phyloP scores from a whole-genome alignment of 2,888 invertebrate species.

The Phyllotreta striolata region DNA sequence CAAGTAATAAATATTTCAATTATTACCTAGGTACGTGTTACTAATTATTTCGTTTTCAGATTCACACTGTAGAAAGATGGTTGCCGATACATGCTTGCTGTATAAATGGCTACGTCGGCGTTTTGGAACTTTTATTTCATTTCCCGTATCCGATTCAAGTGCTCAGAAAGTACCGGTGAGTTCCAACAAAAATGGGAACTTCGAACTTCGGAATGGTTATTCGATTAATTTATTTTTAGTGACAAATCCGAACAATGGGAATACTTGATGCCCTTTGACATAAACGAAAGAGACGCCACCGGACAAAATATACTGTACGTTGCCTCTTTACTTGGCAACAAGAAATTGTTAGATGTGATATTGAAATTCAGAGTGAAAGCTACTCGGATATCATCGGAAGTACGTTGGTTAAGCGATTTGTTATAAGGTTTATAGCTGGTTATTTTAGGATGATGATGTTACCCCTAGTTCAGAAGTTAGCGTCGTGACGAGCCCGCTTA shows the following conservation, averaged over 20 bases:
- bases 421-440: too few species aligned
- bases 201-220: background rate
- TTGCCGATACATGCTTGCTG: conserved; percentile 92
- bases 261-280: conserved; percentile 89
- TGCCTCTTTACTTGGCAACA: conserved; percentile 84
- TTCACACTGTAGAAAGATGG: conserved; percentile 91
- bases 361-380: conserved; percentile 76
- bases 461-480: conserved; percentile 54
- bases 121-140: conserved; percentile 81
- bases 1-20: conserved; percentile 62
- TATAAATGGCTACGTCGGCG: conserved; percentile 82
- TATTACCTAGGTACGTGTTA: background rate
- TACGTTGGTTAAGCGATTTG: conserved; percentile 38
- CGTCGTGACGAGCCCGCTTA: conserved; percentile 65
- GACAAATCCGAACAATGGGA: conserved; percentile 80
- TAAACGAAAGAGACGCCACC: conserved; percentile 89
- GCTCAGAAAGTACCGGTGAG: conserved; percentile 67
- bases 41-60: conserved; percentile 61
- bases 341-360: conserved; percentile 78
- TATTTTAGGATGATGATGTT: conserved; percentile 59
- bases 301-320: conserved; percentile 92
- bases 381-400: conserved; percentile 54
- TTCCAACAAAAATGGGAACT: conserved; percentile 3
- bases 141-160: conserved; percentile 81
- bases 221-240: conserved; percentile 27